Percentiles rank a stretch among this genome's conserved stretches.
These are phyloP conservation scores for Leucopsar rothschildi DNA, from an alignment of 2,113 vertebrate genomes.

Conservation along the genomic window DNA sequence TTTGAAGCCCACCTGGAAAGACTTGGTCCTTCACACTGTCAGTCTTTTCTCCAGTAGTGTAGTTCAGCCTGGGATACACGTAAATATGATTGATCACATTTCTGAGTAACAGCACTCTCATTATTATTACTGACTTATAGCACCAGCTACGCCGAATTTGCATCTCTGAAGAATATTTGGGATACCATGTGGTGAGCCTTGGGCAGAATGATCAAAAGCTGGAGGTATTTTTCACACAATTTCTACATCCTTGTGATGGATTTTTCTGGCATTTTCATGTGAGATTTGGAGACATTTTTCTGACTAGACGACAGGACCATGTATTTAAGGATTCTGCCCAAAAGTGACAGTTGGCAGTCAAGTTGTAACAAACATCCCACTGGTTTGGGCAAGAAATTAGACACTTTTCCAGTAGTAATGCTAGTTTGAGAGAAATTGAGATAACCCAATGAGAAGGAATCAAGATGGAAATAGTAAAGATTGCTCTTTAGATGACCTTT, in stretches of 20 bases:
- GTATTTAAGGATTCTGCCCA: constrained; percentile 60
- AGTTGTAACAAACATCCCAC: constrained; percentile 46
- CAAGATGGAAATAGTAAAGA: constrained; percentile 1
- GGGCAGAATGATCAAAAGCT: constrained; percentile 64
- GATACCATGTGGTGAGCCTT: constrained; percentile 65
- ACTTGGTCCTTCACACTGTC: neutral
- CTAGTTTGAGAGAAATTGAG: neutral
- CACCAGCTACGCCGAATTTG: constrained; percentile 33
- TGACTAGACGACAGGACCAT: constrained; percentile 56
- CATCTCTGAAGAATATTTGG: constrained; percentile 49
- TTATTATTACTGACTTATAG: constrained; percentile 49
- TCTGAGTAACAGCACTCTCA: constrained; percentile 19
- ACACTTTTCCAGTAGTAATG: constrained; percentile 12
- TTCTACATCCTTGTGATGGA: constrained; percentile 50
- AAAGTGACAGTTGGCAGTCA: constrained; percentile 63
- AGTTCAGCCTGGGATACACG: neutral
- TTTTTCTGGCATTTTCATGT: constrained; percentile 64
- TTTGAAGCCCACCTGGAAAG: neutral
- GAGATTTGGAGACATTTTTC: constrained; percentile 59
- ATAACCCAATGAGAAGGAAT: neutral
- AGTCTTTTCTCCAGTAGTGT: neutral
- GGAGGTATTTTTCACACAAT: constrained; percentile 65
- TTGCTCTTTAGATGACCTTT: constrained; percentile 17
- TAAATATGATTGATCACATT: constrained; percentile 23
- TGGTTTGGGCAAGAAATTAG: constrained; percentile 34